A percentile compares a stretch with the other conserved stretches of the same genome.
Evolutionary conservation across 2,888 invertebrate species (phyloP).

Genomic region (Leptopilina drosophilae): DNA sequence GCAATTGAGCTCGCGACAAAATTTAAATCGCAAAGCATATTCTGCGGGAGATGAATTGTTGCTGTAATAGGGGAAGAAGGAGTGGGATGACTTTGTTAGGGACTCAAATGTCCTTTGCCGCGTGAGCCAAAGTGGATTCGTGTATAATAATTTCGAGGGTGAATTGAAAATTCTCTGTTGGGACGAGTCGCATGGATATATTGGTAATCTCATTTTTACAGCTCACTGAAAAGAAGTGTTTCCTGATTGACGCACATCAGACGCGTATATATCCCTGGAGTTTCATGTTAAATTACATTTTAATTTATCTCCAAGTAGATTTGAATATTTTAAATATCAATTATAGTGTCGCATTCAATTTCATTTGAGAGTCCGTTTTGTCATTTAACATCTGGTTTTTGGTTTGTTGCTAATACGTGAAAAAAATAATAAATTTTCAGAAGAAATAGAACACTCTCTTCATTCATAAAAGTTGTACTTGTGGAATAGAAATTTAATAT

Average conservation of each 20-base stretch:
- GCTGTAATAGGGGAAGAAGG: constrained; percentile 48
- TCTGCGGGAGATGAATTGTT: constrained; percentile 55
- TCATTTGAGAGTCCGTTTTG: too few relatives aligned
- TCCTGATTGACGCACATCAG: constrained; percentile 41
- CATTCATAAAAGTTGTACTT: too few relatives aligned
- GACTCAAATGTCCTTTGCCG: constrained; percentile 70
- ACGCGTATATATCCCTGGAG: constrained; percentile 15
- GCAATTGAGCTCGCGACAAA: constrained; percentile 75
- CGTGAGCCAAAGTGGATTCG: constrained; percentile 72
- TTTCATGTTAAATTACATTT: constrained; percentile 37
- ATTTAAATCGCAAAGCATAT: constrained; percentile 76
- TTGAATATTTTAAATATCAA: constrained; percentile 18
- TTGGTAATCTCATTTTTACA: constrained; percentile 72
- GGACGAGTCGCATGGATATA: constrained; percentile 50
- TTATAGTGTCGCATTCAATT: too few relatives aligned
- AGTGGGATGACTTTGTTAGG: constrained; percentile 46
- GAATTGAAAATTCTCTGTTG: constrained; percentile 71
- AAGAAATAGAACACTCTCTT: too few relatives aligned
- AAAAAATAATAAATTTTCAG: too few relatives aligned
- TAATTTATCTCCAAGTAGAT: constrained; percentile 24
- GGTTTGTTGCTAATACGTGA: too few relatives aligned
- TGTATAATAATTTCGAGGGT: constrained; percentile 72
- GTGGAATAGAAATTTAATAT: not conserved
- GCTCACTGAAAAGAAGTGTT: constrained; percentile 49
- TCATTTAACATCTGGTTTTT: too few relatives aligned